Evolutionary conservation across 1,140 invertebrate genomes (phyloP).

Genomic region (Musca domestica): DNA sequence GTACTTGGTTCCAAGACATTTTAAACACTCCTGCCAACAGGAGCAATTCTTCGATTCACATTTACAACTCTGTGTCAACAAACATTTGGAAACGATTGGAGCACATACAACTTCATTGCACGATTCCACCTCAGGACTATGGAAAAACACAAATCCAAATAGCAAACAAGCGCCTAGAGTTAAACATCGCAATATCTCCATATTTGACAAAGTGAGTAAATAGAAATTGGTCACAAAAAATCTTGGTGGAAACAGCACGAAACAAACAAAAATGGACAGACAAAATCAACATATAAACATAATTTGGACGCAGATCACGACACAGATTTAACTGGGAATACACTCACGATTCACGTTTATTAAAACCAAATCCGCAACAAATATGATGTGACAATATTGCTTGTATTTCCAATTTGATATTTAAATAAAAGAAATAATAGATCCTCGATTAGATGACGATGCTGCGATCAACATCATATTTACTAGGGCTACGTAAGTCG

Average conservation of each 20-base stretch:
- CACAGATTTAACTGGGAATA: not conserved
- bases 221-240: constrained; percentile 11
- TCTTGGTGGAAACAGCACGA: constrained; percentile 4
- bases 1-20: constrained; percentile 81
- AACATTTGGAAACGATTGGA: constrained; percentile 92
- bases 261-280: not conserved
- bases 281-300: constrained; percentile 3
- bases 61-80: constrained; percentile 92
- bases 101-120: constrained; percentile 52
- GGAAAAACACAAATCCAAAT: constrained; percentile 40
- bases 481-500: too few relatives aligned
- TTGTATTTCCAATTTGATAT: too few relatives aligned
- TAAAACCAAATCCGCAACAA: too few relatives aligned
- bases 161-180: constrained; percentile 27
- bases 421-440: too few relatives aligned
- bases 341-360: too few relatives aligned
- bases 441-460: too few relatives aligned
- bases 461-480: too few relatives aligned
- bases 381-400: too few relatives aligned
- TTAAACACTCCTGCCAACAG: constrained; percentile 90
- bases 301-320: not conserved
- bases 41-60: constrained; percentile 88
- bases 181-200: constrained; percentile 46
- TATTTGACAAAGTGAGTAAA: constrained; percentile 26
- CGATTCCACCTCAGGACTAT: constrained; percentile 39